These are phyloP conservation scores for Hesperophylax magnus DNA, from an alignment of 1,140 invertebrate genomes.

Conservation along the genomic window DNA sequence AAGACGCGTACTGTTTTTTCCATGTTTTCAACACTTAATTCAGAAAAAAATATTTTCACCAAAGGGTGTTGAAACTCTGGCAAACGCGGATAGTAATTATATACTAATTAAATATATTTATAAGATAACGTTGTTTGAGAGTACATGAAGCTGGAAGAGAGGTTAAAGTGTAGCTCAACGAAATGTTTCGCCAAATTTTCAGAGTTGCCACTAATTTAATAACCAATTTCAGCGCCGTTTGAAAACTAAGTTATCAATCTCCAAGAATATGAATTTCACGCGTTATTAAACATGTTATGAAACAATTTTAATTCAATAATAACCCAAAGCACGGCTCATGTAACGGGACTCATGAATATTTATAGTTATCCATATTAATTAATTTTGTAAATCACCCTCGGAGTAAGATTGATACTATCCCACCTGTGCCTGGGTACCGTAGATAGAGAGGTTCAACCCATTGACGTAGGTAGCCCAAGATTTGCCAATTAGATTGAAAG, in stretches of 20 bases:
- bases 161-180: too few relatives aligned
- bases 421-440: neutral
- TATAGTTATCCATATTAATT: slow-evolving; percentile 13
- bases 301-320: neutral
- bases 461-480: too few relatives aligned
- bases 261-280: neutral
- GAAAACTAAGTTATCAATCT: neutral
- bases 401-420: neutral
- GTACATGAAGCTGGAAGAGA: too few relatives aligned
- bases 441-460: neutral
- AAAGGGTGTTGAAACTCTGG: too few relatives aligned
- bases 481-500: too few relatives aligned
- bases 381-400: neutral
- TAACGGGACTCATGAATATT: neutral
- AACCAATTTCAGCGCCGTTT: neutral
- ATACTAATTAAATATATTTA: too few relatives aligned
- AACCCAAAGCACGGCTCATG: neutral
- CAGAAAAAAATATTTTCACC: too few relatives aligned
- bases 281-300: neutral
- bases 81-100: too few relatives aligned
- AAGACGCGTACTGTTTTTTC: too few relatives aligned
- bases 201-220: neutral
- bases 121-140: too few relatives aligned
- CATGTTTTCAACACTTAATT: too few relatives aligned
- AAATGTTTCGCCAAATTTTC: too few relatives aligned